Evolutionary conservation across 30 jellyfish, hydroid and myxozoan species (phyloP).

Genomic region (Sanderia malayensis): DNA sequence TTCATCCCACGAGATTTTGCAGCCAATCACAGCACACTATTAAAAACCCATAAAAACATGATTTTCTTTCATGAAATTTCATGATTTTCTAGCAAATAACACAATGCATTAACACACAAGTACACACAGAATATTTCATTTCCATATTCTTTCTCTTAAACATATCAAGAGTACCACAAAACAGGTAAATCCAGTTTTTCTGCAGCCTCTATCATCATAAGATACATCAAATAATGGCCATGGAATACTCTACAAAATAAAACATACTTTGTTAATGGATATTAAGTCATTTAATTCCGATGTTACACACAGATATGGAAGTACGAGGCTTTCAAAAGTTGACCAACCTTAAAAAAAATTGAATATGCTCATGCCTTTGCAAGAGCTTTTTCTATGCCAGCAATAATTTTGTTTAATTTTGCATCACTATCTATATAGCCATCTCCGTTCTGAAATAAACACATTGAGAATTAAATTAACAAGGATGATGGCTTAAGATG

Average conservation of each 20-base stretch:
- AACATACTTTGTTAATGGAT: too few species aligned
- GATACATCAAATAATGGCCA: slow-evolving; percentile 17
- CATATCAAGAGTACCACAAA: slow-evolving; percentile 25
- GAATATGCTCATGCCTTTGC: background rate
- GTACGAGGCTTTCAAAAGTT: background rate
- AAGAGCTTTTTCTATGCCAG: slow-evolving; percentile 68
- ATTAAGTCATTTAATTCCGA: background rate
- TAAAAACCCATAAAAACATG: too few species aligned
- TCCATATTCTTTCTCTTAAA: slow-evolving; percentile 13
- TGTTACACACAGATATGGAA: background rate
- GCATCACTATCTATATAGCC: slow-evolving; percentile 81
- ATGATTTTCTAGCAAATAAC: too few species aligned
- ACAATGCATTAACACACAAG: too few species aligned
- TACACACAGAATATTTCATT: background rate
- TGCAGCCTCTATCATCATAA: slow-evolving; percentile 51
- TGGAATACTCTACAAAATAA: background rate
- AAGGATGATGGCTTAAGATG: too few species aligned
- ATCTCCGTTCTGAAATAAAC: slow-evolving; percentile 75
- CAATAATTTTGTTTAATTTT: slow-evolving; percentile 53
- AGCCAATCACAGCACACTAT: too few species aligned
- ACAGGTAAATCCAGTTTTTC: slow-evolving; percentile 39
- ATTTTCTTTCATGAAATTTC: too few species aligned
- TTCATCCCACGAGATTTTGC: too few species aligned
- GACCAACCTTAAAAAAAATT: too few species aligned
- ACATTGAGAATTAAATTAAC: background rate